Percentiles rank a stretch among this genome's conserved stretches.
Evolutionary conservation across 2,113 vertebrate species (phyloP).

Genomic region (Henicopernis longicauda): DNA sequence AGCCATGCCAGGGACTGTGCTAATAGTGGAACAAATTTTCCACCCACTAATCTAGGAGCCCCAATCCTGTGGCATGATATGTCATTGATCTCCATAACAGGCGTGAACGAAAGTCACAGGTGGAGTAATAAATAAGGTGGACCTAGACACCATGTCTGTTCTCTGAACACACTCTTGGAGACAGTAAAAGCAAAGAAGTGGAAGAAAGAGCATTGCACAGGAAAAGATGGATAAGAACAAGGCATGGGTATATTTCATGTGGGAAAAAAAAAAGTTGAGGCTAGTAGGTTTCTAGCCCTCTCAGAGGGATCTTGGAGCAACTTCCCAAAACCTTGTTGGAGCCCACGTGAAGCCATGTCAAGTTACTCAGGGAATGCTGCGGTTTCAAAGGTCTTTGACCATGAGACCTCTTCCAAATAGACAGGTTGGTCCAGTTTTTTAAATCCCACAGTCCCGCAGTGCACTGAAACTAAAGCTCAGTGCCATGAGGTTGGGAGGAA

Average conservation of each 20-base stretch:
- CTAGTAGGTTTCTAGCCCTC: background rate
- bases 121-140: background rate
- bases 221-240: background rate
- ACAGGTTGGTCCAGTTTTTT: background rate
- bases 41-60: background rate
- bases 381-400: background rate
- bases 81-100: background rate
- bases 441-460: background rate
- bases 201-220: background rate
- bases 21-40: background rate
- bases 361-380: background rate
- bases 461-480: background rate
- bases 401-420: background rate
- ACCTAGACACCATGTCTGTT: fast-evolving
- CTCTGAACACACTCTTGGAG: background rate
- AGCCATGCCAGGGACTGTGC: background rate
- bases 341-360: background rate
- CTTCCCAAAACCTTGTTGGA: background rate
- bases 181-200: background rate
- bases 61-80: background rate
- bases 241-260: background rate
- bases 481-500: background rate
- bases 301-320: background rate
- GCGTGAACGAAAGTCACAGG: background rate
- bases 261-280: background rate